Evolutionary conservation across 2,113 vertebrate species (phyloP), one percentile per base, ranked within the genome.

Genomic region (Microcebus murinus): DNA sequence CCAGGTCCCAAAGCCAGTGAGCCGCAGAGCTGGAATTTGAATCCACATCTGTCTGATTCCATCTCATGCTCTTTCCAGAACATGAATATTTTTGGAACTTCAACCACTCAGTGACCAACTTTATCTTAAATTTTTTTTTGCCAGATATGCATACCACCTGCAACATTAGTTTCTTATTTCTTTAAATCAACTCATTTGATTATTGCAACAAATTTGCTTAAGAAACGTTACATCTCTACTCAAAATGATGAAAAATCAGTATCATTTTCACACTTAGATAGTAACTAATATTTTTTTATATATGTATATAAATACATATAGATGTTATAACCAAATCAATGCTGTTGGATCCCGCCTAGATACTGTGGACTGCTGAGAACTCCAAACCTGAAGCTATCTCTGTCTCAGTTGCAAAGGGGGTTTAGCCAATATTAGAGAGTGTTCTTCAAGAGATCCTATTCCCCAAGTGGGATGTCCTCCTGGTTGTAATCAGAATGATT

Each of bases 181-280:
- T 84, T 76, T 55, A 74, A 85, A 71, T 61, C 6, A 70, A 77
- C 20, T 85, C 29, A 65, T 91, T 81, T 95, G 36, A 90, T 70
- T 67, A 81, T 70, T 77, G 34, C 12, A 90, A 52, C 76, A 92
- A 23, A 74, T 90, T 63, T 73, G 79, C 57, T 92, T 91, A 85
- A 71, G 87, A 96, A 61, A 55, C 1, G 0, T 80, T 25, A 65
- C 14, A 11, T 81, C 76, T 80, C 39, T 55, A 50, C n/a, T 88
- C 65, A 77, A 42, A 85, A 85, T 81, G 71, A 18, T 48, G 73
- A 29, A 74, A 86, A 92, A 31, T 3, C 17, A 76, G 55, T 39
- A 9, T 81, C 45, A 65, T 7, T 36, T 9, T 21, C 74, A 90
- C 42, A 85, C 71, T 36, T 5, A 83, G 50, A 65, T 4, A 5